A percentile compares a stretch with the other conserved stretches of the same genome.
Evolutionary conservation across 1,140 invertebrate genomes (phyloP).

Genomic region (Drosophila malerkotliana): DNA sequence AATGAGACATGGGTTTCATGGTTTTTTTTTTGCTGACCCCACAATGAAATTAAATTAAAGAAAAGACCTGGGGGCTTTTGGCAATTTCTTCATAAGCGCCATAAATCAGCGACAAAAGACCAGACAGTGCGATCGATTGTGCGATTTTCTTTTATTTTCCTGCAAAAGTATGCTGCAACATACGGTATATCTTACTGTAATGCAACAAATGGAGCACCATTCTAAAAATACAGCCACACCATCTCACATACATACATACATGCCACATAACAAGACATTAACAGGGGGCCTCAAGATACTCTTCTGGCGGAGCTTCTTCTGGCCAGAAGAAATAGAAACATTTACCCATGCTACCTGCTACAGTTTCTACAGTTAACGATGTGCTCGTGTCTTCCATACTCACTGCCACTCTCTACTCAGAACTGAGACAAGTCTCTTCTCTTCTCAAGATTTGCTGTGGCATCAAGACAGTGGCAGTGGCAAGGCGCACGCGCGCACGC

Average conservation of each 20-base stretch:
- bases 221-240: slow-evolving; percentile 60
- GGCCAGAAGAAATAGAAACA: slow-evolving; percentile 32
- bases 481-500: slow-evolving; percentile 52
- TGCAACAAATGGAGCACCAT: slow-evolving; percentile 55
- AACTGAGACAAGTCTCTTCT: slow-evolving; percentile 8
- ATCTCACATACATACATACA: neutral
- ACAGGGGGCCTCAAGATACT: slow-evolving; percentile 7
- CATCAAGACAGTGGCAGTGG: neutral
- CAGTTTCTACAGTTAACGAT: slow-evolving; percentile 27
- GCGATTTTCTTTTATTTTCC: slow-evolving; percentile 11
- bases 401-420: neutral
- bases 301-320: slow-evolving; percentile 3
- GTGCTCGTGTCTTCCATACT: slow-evolving; percentile 7
- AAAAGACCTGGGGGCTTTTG: neutral
- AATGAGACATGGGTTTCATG: neutral
- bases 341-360: neutral
- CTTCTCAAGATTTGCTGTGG: neutral
- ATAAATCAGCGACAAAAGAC: slow-evolving; percentile 40
- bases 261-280: slow-evolving; percentile 54
- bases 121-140: slow-evolving; percentile 31
- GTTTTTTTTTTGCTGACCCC: slow-evolving; percentile 1
- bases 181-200: slow-evolving; percentile 78
- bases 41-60: neutral
- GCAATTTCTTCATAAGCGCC: slow-evolving; percentile 24
- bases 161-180: slow-evolving; percentile 52